Percentiles rank a stretch among this genome's conserved stretches.
These are phyloP conservation scores for Euglossa dilemma DNA, from an alignment of 1,140 invertebrate genomes.

Conservation along the genomic window DNA sequence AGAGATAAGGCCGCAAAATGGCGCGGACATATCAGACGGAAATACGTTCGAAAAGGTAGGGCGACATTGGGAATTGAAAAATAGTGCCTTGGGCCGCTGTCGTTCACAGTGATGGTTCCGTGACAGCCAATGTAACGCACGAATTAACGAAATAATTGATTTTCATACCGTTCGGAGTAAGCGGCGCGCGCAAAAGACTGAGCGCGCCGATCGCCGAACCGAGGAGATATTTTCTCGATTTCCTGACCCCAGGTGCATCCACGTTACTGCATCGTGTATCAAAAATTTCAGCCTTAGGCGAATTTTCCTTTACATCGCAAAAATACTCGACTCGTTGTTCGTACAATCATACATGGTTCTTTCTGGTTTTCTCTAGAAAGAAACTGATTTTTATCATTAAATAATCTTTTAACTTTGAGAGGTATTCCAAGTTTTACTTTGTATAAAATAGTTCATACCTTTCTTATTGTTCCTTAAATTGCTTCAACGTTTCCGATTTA, in stretches of 20 bases:
- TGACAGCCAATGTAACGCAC: slow-evolving; percentile 81
- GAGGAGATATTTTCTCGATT: slow-evolving; percentile 68
- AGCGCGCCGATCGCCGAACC: slow-evolving; percentile 55
- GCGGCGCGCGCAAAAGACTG: slow-evolving; percentile 63
- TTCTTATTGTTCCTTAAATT: too few species aligned
- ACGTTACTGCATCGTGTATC: slow-evolving; percentile 41
- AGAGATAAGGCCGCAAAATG: slow-evolving; percentile 56
- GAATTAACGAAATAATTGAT: slow-evolving; percentile 82
- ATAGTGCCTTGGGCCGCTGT: slow-evolving; percentile 79
- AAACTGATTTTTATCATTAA: background rate
- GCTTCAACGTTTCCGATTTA: too few species aligned
- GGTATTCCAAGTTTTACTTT: background rate
- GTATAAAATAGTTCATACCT: too few species aligned
- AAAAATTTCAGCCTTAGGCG: slow-evolving; percentile 52
- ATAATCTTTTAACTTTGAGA: background rate
- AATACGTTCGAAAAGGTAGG: slow-evolving; percentile 71
- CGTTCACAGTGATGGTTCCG: slow-evolving; percentile 78
- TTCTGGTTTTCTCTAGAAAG: too few species aligned
- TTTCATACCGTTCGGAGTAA: slow-evolving; percentile 71
- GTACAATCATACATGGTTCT: slow-evolving; percentile 23
- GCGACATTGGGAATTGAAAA: slow-evolving; percentile 80
- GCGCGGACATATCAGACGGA: slow-evolving; percentile 53
- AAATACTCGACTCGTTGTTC: slow-evolving; percentile 4
- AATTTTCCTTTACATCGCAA: slow-evolving; percentile 27
- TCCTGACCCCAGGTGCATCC: slow-evolving; percentile 54